Percentiles rank a stretch among this genome's conserved stretches.
phyloP scores from a whole-genome alignment of 1,140 invertebrate species.

The Pogonognathellus flavescens region DNA sequence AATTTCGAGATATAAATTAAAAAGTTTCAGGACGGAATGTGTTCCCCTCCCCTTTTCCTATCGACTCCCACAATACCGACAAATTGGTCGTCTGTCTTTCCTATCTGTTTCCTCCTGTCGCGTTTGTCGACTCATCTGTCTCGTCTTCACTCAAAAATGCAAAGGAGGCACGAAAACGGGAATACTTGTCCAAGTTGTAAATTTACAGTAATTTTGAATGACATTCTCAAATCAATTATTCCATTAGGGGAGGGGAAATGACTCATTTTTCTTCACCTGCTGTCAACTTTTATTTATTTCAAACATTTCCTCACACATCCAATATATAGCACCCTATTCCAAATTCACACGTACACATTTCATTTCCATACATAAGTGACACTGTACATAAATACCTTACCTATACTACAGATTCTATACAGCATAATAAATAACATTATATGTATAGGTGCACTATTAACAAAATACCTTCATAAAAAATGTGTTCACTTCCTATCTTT shows the following conservation, averaged over 20 bases:
- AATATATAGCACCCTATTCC: neutral
- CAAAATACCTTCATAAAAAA: no score
- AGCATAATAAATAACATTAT: no score
- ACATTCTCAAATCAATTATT: constrained; percentile 54
- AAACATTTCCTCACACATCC: constrained; percentile 34
- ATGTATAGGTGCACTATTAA: no score
- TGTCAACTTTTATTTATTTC: constrained; percentile 47
- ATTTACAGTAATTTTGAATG: constrained; percentile 45
- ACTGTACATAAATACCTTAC: neutral
- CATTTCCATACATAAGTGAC: neutral
- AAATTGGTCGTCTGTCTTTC: constrained; percentile 20
- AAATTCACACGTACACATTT: neutral
- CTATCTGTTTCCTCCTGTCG: constrained; percentile 20
- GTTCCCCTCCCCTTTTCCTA: constrained; percentile 9
- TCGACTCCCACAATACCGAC: constrained; percentile 11
- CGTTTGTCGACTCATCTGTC: constrained; percentile 48
- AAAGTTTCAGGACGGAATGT: constrained; percentile 16
- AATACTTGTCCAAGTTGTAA: constrained; percentile 34
- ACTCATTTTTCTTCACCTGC: constrained; percentile 56
- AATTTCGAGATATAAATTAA: constrained; percentile 46
- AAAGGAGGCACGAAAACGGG: constrained; percentile 36
- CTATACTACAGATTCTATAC: neutral
- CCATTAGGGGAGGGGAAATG: constrained; percentile 52
- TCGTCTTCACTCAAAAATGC: constrained; percentile 39
- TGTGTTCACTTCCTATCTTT: no score